Percentiles rank a stretch among this genome's conserved stretches.
Evolutionary conservation across 2,797 vertebrate genomes (phyloP).

Genomic region (Dryobates pubescens): DNA sequence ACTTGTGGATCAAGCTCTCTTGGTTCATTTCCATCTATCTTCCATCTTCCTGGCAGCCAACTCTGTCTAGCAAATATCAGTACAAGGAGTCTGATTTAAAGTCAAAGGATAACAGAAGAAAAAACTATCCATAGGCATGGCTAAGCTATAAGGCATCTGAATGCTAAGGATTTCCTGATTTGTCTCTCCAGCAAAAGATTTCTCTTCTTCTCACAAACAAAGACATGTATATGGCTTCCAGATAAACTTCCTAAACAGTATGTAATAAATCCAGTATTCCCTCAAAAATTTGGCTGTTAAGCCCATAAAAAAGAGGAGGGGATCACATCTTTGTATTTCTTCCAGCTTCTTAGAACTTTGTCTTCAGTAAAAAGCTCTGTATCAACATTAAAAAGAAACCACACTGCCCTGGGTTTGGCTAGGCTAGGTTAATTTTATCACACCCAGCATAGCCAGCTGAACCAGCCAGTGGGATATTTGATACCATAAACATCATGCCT

Average conservation of each 20-base stretch:
- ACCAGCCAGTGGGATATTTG: too few relatives aligned
- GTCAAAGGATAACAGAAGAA: not conserved
- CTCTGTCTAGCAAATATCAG: not conserved
- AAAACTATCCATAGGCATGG: fast-evolving
- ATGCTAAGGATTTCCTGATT: not conserved
- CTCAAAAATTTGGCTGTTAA: not conserved
- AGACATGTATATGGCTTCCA: not conserved
- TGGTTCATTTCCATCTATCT: not conserved
- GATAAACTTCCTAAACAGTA: not conserved
- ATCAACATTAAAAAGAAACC: not conserved
- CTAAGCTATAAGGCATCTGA: not conserved
- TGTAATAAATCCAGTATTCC: not conserved
- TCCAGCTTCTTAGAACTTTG: not conserved
- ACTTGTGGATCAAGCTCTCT: not conserved
- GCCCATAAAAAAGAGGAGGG: fast-evolving
- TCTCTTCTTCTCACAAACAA: not conserved
- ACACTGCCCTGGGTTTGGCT: too few relatives aligned
- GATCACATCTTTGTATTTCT: not conserved
- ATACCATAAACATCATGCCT: too few relatives aligned
- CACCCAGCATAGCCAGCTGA: too few relatives aligned
- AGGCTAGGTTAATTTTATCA: too few relatives aligned
- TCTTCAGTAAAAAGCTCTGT: not conserved
- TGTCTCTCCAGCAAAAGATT: not conserved
- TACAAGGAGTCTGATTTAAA: not conserved
- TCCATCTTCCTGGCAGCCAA: not conserved